Conservation (phyloP, 2,113 vertebrate species). For the Poecile atricapillus region DNA sequence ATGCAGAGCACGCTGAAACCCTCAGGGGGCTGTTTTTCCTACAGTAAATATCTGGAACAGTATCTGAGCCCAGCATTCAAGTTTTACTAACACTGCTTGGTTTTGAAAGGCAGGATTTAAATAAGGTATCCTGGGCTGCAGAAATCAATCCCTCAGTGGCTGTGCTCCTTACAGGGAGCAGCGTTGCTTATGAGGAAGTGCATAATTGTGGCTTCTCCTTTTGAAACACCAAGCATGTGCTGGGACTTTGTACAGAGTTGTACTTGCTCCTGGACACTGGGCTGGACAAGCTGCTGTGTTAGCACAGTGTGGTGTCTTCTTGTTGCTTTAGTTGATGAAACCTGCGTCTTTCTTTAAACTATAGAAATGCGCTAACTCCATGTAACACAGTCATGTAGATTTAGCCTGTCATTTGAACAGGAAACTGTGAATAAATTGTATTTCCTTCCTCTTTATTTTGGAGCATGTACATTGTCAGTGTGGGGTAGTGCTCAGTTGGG, state of each 20-base stretch:
- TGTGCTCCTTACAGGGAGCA: neutral
- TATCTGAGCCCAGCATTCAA: accelerated
- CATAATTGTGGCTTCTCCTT: accelerated
- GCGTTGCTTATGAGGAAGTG: accelerated
- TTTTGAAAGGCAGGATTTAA: neutral
- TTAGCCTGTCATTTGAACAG: neutral
- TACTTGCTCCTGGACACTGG: accelerated
- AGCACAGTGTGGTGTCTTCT: too few relatives aligned
- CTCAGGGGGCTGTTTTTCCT: neutral
- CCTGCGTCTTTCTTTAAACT: neutral
- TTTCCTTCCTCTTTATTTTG: neutral
- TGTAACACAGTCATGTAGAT: accelerated
- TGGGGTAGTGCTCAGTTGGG: neutral
- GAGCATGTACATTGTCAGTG: accelerated
- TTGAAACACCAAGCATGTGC: accelerated
- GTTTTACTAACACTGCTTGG: neutral
- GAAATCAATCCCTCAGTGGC: accelerated
- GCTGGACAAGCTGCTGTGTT: neutral
- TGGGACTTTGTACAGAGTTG: too few relatives aligned
- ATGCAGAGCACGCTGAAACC: accelerated
- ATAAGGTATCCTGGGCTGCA: neutral
- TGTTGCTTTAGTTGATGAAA: neutral
- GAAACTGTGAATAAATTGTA: neutral
- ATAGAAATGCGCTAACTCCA: accelerated
- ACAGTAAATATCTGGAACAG: too few relatives aligned